Evolutionary conservation across 92 coral and sea anemone genomes (phyloP).

Genomic region (Phymanthus crucifer): DNA sequence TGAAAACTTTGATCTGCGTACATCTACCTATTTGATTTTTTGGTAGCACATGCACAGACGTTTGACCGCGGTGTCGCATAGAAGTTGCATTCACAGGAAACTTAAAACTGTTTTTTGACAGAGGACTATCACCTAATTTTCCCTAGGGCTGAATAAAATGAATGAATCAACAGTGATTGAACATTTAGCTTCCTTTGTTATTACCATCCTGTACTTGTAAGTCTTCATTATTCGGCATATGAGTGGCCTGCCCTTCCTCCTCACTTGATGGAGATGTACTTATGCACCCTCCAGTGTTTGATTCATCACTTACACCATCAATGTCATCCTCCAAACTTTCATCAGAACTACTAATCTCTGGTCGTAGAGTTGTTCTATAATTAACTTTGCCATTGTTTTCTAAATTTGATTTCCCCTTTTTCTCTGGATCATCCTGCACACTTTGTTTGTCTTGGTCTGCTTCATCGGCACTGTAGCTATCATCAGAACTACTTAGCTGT

Average conservation of each 20-base stretch:
- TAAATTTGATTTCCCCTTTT: not conserved
- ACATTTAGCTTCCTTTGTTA: not conserved
- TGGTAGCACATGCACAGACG: too few species aligned
- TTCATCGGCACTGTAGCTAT: conserved; percentile 3
- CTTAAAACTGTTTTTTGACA: too few species aligned
- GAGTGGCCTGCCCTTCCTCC: not conserved
- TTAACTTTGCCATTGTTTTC: not conserved
- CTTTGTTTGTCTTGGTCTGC: not conserved
- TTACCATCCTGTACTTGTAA: not conserved
- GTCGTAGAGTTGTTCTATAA: not conserved
- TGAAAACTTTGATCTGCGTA: too few species aligned
- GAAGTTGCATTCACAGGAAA: too few species aligned
- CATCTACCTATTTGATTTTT: too few species aligned
- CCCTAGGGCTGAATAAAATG: too few species aligned
- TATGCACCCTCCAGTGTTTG: not conserved
- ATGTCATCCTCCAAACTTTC: conserved; percentile 30
- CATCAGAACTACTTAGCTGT: conserved; percentile 29
- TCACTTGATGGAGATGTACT: not conserved
- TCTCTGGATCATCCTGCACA: not conserved
- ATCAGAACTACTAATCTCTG: conserved; percentile 19
- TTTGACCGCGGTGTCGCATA: too few species aligned
- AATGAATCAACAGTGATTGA: too few species aligned
- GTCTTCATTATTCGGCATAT: not conserved
- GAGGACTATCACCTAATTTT: too few species aligned
- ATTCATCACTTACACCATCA: conserved; percentile 4